These are phyloP conservation scores for Gallinago solitaria DNA, from an alignment of 2,797 vertebrate genomes.

Conservation along the genomic window DNA sequence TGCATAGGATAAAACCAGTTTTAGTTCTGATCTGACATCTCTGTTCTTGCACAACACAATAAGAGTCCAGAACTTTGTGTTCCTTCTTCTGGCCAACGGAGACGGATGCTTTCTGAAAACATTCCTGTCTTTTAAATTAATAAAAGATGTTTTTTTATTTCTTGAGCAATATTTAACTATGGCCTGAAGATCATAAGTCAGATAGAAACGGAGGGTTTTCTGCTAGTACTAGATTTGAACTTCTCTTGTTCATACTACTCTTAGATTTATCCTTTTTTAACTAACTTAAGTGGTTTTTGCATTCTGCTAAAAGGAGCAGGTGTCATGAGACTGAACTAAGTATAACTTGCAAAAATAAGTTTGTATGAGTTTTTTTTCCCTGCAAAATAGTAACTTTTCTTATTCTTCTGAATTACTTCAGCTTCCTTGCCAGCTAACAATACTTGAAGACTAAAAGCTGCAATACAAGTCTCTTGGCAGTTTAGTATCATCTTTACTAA, in stretches of 20 bases:
- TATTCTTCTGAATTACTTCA: background rate
- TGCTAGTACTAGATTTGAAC: background rate
- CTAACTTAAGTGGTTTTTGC: background rate
- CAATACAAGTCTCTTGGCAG: background rate
- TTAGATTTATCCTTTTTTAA: background rate
- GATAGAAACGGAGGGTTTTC: background rate
- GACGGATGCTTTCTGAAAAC: background rate
- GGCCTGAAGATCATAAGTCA: background rate
- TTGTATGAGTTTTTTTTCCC: background rate
- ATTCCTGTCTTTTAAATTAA: background rate
- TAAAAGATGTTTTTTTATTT: conserved; percentile 4
- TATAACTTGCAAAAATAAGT: background rate
- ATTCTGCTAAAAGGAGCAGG: background rate
- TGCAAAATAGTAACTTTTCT: background rate
- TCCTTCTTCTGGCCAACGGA: background rate
- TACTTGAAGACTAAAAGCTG: background rate
- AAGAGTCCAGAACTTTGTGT: background rate
- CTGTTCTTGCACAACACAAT: background rate
- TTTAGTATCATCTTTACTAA: background rate
- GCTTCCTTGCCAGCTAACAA: background rate
- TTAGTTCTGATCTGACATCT: background rate
- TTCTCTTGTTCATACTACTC: background rate
- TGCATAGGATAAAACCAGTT: background rate
- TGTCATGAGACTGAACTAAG: background rate
- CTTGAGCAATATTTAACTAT: background rate